phyloP scores from a whole-genome alignment of 2,888 invertebrate species.

The Drosophila phalerata region DNA sequence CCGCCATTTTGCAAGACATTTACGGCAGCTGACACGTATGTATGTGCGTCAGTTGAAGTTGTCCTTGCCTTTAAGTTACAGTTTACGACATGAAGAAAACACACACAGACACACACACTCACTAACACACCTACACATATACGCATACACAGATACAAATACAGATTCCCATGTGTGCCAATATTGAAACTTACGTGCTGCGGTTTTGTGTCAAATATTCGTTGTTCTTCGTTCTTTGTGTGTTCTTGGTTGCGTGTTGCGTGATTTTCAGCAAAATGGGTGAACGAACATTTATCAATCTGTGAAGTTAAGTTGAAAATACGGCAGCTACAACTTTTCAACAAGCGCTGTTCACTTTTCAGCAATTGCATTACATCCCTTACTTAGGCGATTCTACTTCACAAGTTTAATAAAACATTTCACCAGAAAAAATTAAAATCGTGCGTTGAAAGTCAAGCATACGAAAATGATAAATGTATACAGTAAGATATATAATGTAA shows the following conservation, averaged over 20 bases:
- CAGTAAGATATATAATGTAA: background rate
- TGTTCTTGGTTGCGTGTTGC: constrained; percentile 33
- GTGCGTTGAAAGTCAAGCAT: constrained; percentile 13
- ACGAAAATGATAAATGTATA: constrained; percentile 7
- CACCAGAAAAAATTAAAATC: background rate
- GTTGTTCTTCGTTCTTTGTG: constrained; percentile 19
- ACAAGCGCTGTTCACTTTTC: constrained; percentile 59
- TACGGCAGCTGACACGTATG: constrained; percentile 70
- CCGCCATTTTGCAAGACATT: constrained; percentile 72
- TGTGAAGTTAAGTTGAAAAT: constrained; percentile 53
- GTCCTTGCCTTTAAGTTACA: constrained; percentile 48
- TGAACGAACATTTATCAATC: constrained; percentile 56
- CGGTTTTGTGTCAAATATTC: constrained; percentile 74
- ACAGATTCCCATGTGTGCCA: constrained; percentile 37
- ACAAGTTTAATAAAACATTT: constrained; percentile 43
- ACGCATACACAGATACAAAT: background rate
- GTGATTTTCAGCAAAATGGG: constrained; percentile 39
- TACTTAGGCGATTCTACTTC: constrained; percentile 29
- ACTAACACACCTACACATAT: constrained; percentile 1
- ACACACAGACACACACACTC: constrained; percentile 9
- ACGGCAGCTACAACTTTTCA: constrained; percentile 54
- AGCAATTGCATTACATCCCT: constrained; percentile 56
- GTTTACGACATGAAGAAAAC: constrained; percentile 39
- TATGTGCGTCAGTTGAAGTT: constrained; percentile 43
- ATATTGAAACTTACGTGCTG: constrained; percentile 66